These are phyloP conservation scores for Seriola aureovittata DNA, from an alignment of 2,113 vertebrate species.

Conservation along the genomic window DNA sequence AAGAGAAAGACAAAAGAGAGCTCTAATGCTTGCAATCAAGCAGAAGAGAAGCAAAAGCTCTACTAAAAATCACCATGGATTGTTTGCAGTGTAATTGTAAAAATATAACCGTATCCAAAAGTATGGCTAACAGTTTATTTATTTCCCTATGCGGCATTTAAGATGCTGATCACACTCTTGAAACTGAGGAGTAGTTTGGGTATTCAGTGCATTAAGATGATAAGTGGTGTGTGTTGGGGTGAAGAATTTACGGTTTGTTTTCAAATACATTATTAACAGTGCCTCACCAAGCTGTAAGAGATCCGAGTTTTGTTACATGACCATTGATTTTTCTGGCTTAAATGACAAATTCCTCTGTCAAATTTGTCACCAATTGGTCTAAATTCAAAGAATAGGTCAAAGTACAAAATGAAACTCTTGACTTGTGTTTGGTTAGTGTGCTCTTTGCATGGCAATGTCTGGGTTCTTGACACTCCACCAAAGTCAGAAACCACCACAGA, in stretches of 20 bases:
- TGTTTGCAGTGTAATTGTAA: background rate
- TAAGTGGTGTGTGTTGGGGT: background rate
- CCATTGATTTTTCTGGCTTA: background rate
- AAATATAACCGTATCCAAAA: slow-evolving; percentile 14
- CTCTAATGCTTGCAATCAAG: slow-evolving; percentile 5
- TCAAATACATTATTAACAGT: background rate
- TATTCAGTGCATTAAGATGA: background rate
- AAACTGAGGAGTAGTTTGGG: slow-evolving; percentile 7
- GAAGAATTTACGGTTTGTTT: no score
- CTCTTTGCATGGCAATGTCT: no score
- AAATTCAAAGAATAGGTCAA: no score
- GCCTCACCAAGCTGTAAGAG: background rate
- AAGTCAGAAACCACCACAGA: background rate
- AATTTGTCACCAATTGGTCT: no score
- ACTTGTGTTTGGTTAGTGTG: no score
- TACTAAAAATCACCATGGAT: background rate
- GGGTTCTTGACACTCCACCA: no score
- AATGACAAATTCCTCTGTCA: no score
- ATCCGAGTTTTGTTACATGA: background rate
- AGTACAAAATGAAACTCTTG: no score
- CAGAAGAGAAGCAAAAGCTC: background rate
- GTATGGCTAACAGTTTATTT: slow-evolving; percentile 1
- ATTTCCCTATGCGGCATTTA: background rate
- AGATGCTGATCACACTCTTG: background rate
- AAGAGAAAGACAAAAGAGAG: slow-evolving; percentile 1